A percentile compares a stretch with the other conserved stretches of the same genome.
phyloP scores from a whole-genome alignment of 2,888 invertebrate species.

The Mythimna vitellina region DNA sequence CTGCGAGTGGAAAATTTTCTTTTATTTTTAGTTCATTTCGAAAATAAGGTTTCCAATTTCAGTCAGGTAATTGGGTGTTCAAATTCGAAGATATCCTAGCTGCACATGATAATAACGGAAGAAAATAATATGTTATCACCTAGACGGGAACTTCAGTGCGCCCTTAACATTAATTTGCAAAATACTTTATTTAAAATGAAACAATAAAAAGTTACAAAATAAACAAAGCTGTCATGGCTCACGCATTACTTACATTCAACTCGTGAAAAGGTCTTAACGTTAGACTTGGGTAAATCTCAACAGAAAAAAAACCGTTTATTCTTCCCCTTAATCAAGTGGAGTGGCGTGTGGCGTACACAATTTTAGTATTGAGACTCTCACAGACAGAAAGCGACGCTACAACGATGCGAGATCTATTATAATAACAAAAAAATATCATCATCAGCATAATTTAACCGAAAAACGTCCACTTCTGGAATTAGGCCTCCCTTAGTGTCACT shows the following conservation, averaged over 20 bases:
- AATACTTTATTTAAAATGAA: background rate
- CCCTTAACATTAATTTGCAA: background rate
- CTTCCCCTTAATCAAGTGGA: conserved; percentile 57
- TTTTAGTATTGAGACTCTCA: conserved; percentile 23
- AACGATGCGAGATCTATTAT: background rate
- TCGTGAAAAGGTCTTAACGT: conserved; percentile 30
- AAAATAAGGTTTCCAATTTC: background rate
- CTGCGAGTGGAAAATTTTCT: background rate
- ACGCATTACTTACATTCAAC: conserved; percentile 18
- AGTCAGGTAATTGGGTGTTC: background rate
- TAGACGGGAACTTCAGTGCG: background rate
- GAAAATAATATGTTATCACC: background rate
- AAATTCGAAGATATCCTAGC: background rate
- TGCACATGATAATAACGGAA: too few species aligned
- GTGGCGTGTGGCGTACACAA: conserved; percentile 56
- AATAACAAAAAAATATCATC: too few species aligned
- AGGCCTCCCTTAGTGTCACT: too few species aligned
- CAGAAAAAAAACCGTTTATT: conserved; percentile 31
- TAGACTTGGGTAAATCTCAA: conserved; percentile 34
- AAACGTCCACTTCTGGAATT: too few species aligned
- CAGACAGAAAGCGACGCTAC: background rate
- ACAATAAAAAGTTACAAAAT: conserved; percentile 14
- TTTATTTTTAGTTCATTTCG: background rate
- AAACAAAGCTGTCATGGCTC: conserved; percentile 37
- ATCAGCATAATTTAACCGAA: too few species aligned